phyloP scores from a whole-genome alignment of 2,888 invertebrate species.

The Theretra japonica region DNA sequence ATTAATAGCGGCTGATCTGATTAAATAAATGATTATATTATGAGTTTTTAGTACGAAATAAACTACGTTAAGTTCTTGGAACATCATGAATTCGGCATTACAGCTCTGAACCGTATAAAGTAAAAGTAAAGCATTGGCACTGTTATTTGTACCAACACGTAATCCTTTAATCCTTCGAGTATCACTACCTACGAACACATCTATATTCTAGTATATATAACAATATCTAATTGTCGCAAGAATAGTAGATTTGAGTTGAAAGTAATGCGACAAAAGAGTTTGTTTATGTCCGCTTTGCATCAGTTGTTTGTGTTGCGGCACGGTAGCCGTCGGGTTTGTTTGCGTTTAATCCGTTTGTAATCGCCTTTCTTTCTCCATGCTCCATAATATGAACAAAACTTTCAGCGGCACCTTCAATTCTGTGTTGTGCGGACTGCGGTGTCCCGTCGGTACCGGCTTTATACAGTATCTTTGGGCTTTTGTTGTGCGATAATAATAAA shows the following conservation, averaged over 20 bases:
- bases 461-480: not conserved
- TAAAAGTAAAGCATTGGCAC: constrained; percentile 62
- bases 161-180: constrained; percentile 79
- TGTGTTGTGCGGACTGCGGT: constrained; percentile 34
- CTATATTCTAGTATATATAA: constrained; percentile 52
- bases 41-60: not conserved
- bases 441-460: not conserved
- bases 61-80: not conserved
- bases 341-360: constrained; percentile 80
- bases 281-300: constrained; percentile 77
- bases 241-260: constrained; percentile 56
- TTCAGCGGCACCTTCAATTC: constrained; percentile 49
- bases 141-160: constrained; percentile 64
- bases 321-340: constrained; percentile 73
- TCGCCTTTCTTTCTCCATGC: constrained; percentile 70
- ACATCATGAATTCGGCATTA: not conserved
- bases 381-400: constrained; percentile 58
- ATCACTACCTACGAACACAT: constrained; percentile 67
- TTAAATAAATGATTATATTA: no score
- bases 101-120: constrained; percentile 38
- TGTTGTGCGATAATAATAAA: not conserved
- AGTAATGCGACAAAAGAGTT: constrained; percentile 69
- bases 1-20: no score
- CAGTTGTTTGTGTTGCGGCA: constrained; percentile 74
- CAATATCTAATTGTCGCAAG: constrained; percentile 72